Base-by-base conservation (phyloP, 2,113 vertebrate genomes). In the Hippocampus barbouri region DNA sequence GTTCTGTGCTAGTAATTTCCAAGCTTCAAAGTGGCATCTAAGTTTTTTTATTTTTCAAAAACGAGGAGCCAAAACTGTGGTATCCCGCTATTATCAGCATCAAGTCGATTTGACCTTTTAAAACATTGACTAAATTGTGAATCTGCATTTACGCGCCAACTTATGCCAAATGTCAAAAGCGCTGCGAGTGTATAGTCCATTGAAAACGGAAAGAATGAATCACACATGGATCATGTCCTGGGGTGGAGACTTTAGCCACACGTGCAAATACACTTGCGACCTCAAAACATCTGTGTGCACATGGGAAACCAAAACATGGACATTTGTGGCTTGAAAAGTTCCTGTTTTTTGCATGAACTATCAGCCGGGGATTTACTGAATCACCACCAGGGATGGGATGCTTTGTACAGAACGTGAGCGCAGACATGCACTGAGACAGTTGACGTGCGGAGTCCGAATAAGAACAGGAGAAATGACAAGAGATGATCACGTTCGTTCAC, bases 401-500 rank as follows among this genome's bases (percentile, higher is more conserved):
- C 10, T 27, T 25, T 27, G n/a, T 4, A 25, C 15, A 34, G 59
- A 61, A 15, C 27, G 2, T 61, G 25, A 34, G 14, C 27, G 27
- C 59, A 34, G 15, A 61, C 59, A 23, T 43, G 21, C n/a, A 45
- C 7, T 12, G n/a, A 43, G 40, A 23, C 40, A 8, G 40, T n/a
- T 65, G 45, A 56, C 8, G 12, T 40, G 66, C 30, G 18, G 27
- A 6, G 9, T 41, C 14, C 9, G 41, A 40, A 41, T 15, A 15
- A 21, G 21, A 27, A 25, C 30, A 45, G 69, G 57, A 72, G 23
- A 79, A 73, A 77, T 64, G 60, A 30, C 40, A 47, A 27, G n/a
- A 20, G 43, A 60, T 68, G 61, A 71, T 9, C 5, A 21, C 23
- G 47, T 47, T 45, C 2, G 47, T 47, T 45, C 2, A 65, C 38